phyloP scores from a whole-genome alignment of 2,113 vertebrate genomes.

The Muntiacus reevesi region DNA sequence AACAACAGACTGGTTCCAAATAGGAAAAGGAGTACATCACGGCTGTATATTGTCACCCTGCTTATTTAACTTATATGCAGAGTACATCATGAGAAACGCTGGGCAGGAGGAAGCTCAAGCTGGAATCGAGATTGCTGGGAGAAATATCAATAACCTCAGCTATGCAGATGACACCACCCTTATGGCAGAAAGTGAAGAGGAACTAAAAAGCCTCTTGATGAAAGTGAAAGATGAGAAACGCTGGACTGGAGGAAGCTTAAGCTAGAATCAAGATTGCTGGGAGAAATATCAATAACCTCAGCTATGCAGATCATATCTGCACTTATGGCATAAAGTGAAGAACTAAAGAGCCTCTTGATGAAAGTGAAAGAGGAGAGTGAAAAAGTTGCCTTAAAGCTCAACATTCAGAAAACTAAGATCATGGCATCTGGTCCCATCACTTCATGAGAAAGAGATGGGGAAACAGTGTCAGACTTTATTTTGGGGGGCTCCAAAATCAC shows the following conservation, averaged over 20 bases:
- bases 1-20: no score
- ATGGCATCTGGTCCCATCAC: neutral
- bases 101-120: no score
- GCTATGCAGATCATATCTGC: neutral
- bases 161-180: neutral
- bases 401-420: neutral
- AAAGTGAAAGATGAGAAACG: no score
- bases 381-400: neutral
- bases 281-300: neutral
- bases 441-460: neutral
- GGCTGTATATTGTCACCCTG: no score
- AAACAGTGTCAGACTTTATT: neutral
- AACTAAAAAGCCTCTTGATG: neutral
- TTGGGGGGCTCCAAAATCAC: neutral
- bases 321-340: neutral
- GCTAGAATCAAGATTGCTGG: fast-evolving
- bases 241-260: no score
- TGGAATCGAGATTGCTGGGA: fast-evolving
- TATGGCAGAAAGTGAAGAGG: neutral
- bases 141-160: neutral
- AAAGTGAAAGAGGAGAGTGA: neutral
- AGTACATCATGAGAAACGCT: no score
- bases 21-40: no score
- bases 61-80: no score
- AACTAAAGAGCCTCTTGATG: neutral